phyloP scores from a whole-genome alignment of 2,113 vertebrate species.

The Narcine bancroftii region DNA sequence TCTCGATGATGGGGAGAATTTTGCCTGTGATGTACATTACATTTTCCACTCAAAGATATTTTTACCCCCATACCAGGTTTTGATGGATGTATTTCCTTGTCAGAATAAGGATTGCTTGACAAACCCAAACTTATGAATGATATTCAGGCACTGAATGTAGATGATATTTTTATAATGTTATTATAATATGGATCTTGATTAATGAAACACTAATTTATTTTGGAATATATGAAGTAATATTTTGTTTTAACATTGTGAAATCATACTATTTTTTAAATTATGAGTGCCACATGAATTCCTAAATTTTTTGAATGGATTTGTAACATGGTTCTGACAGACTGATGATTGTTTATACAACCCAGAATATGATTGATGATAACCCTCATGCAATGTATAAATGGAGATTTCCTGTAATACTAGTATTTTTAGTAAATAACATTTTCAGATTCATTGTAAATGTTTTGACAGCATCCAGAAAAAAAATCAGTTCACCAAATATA shows the following conservation, averaged over 20 bases:
- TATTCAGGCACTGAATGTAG: background rate
- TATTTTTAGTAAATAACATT: background rate
- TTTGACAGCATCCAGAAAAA: background rate
- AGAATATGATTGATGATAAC: background rate
- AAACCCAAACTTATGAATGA: background rate
- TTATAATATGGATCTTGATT: background rate
- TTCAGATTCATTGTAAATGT: background rate
- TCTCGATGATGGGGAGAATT: no score
- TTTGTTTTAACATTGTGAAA: background rate
- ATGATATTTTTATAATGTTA: background rate
- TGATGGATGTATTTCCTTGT: background rate
- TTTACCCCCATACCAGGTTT: no score
- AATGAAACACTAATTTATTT: no score
- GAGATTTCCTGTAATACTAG: background rate
- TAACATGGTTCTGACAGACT: background rate
- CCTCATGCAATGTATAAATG: background rate
- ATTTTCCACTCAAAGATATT: no score
- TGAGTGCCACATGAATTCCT: background rate
- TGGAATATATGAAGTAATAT: background rate
- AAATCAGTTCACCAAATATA: background rate
- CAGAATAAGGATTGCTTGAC: background rate
- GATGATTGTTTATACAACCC: background rate
- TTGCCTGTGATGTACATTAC: no score
- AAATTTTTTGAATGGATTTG: background rate
- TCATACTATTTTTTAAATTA: background rate